Conservation (phyloP, 2,888 invertebrate species). For the Zygaena filipendulae region DNA sequence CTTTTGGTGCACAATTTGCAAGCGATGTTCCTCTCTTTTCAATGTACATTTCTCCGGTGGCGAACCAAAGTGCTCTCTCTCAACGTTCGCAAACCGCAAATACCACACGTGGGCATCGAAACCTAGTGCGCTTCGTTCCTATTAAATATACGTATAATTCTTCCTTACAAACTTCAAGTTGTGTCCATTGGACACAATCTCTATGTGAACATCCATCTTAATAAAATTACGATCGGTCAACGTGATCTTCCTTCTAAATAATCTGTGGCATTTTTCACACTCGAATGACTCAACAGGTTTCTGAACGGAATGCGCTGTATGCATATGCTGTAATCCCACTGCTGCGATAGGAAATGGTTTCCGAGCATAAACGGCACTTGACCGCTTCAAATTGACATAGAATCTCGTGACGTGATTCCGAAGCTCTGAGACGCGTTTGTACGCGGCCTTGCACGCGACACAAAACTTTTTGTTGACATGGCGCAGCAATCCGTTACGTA, state of each 20-base stretch:
- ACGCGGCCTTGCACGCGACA: not conserved
- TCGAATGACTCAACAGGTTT: slow-evolving; percentile 24
- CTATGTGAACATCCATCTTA: no score
- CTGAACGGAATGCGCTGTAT: slow-evolving; percentile 1
- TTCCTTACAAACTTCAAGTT: no score
- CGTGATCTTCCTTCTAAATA: slow-evolving; percentile 25
- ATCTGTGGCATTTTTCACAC: slow-evolving; percentile 30
- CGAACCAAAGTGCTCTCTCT: slow-evolving; percentile 16
- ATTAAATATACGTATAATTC: slow-evolving; percentile 19
- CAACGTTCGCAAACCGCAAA: slow-evolving; percentile 19
- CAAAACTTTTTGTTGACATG: no score
- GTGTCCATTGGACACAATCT: no score
- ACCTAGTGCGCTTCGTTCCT: slow-evolving; percentile 22
- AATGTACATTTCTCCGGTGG: slow-evolving; percentile 24
- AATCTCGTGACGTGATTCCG: not conserved
- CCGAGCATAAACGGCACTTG: not conserved
- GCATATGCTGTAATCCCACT: not conserved
- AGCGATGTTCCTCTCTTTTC: slow-evolving; percentile 19
- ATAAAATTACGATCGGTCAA: slow-evolving; percentile 22
- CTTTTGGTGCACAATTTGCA: slow-evolving; percentile 16
- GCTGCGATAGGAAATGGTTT: not conserved
- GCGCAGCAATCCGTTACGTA: no score
- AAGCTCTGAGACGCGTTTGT: not conserved
- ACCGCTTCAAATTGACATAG: not conserved
- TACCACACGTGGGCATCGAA: slow-evolving; percentile 24